phyloP scores from a whole-genome alignment of 2,888 invertebrate species.

The Ennomos fuscantarius region DNA sequence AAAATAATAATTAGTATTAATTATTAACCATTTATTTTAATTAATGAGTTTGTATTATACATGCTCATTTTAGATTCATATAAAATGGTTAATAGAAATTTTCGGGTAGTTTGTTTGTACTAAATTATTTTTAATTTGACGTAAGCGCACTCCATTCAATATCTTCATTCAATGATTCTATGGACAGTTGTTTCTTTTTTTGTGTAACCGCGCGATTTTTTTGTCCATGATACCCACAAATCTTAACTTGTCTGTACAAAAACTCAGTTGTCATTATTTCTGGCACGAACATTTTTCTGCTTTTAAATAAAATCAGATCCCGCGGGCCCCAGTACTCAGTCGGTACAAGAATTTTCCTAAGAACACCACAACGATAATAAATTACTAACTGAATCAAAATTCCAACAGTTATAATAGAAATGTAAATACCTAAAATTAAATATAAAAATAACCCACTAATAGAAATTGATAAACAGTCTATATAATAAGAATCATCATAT shows the following conservation, averaged over 20 bases:
- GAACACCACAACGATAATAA: slow-evolving; percentile 41
- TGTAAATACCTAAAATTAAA: slow-evolving; percentile 54
- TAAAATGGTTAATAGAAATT: no score
- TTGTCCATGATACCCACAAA: slow-evolving; percentile 62
- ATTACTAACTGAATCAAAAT: slow-evolving; percentile 50
- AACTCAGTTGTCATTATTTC: slow-evolving; percentile 82
- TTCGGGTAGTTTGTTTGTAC: no score
- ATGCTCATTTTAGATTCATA: no score
- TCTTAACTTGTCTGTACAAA: slow-evolving; percentile 75
- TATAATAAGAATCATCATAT: slow-evolving; percentile 48
- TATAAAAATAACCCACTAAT: slow-evolving; percentile 55
- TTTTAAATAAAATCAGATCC: slow-evolving; percentile 65
- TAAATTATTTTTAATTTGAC: slow-evolving; percentile 50
- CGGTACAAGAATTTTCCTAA: slow-evolving; percentile 52
- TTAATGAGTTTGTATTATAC: no score
- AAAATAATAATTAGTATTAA: no score
- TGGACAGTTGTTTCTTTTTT: slow-evolving; percentile 3
- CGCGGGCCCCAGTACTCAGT: slow-evolving; percentile 68
- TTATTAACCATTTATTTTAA: no score
- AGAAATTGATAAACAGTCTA: slow-evolving; percentile 43
- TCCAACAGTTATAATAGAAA: slow-evolving; percentile 53
- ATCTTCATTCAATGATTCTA: slow-evolving; percentile 41
- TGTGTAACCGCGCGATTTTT: slow-evolving; percentile 14
- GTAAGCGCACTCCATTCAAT: slow-evolving; percentile 60
- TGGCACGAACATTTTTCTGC: slow-evolving; percentile 78